Base-by-base conservation (phyloP, 2,888 invertebrate species). In the Drosophila borealis region DNA sequence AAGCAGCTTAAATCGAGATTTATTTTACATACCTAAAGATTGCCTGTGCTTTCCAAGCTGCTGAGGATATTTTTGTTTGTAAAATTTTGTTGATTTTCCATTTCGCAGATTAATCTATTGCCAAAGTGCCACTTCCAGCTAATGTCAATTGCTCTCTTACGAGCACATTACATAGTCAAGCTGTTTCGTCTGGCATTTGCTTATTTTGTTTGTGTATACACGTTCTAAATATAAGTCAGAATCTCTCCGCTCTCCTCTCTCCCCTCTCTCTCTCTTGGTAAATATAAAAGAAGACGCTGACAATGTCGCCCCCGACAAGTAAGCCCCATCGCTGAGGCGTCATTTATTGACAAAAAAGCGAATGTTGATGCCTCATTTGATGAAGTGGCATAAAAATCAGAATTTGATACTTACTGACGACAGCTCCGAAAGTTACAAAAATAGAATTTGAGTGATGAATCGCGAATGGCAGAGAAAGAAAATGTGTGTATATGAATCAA, bases 301-400 rank as follows among this genome's bases (percentile, higher is more conserved):
- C 78, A 74, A 77, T 66, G 49, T 48, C 46, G 55, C 45, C 39
- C 25, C 19, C 54, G 39, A 34, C 54, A 39, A 36, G 59, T 65
- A 25, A 14, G 19, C 10, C 36, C 6, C 48, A 63, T 11, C 33
- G 42, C 42, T 37, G 34, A 53, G 65, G 46, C 73, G 53, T 66
- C 60, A 55, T 46, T 67, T 67, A 68, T 78, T 77, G 78, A 44
- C 67, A 62, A 72, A 66, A 46, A 45, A 56, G 17, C 17, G 39
- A 55, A 55, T 74, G 56, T 60, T 71, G 80, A 61, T 70, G 66
- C 79, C 56, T 34, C 70, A 65, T 76, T 67, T 80, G 81, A 62
- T 80, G 64, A 81, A 81, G 74, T 81, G 74, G 62, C 75, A 60
- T 50, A 63, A 67, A 72, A 76, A 68, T 65, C 69, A 36, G 59